Conservation (phyloP, 2,113 vertebrate genomes). For the Oostethus manadensis region DNA sequence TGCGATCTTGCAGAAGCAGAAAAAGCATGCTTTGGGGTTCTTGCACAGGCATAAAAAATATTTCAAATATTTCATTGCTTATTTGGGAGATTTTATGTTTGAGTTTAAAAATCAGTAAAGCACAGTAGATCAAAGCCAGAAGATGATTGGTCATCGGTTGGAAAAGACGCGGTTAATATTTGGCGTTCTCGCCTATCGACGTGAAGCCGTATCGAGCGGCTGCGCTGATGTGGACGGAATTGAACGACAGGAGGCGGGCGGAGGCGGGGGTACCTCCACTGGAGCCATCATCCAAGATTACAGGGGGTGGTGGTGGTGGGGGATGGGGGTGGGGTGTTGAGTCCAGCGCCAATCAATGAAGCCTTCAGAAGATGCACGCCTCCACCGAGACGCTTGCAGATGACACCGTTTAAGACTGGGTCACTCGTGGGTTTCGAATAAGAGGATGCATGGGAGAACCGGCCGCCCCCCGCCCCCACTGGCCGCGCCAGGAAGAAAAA, state of each 20-base stretch:
- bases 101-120: no score
- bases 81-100: no score
- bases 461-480: no score
- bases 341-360: constrained; percentile 51
- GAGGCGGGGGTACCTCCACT: constrained; percentile 29
- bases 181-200: no score
- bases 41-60: no score
- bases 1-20: no score
- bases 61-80: no score
- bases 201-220: constrained; percentile 37
- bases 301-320: constrained; percentile 27
- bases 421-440: constrained; percentile 50
- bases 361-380: constrained; percentile 46
- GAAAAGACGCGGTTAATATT: no score
- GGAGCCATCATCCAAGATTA: constrained; percentile 47
- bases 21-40: no score
- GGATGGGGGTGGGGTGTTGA: constrained; percentile 13
- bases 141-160: no score
- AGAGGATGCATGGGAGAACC: constrained; percentile 10
- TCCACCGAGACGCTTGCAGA: constrained; percentile 8
- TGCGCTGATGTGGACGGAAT: constrained; percentile 39
- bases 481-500: constrained; percentile 23
- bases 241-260: constrained; percentile 33
- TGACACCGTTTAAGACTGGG: constrained; percentile 49
- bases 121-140: no score